Evolutionary conservation across 2,113 vertebrate genomes (phyloP), one percentile per base, ranked within the genome.

Genomic region (Notiomystis cincta): DNA sequence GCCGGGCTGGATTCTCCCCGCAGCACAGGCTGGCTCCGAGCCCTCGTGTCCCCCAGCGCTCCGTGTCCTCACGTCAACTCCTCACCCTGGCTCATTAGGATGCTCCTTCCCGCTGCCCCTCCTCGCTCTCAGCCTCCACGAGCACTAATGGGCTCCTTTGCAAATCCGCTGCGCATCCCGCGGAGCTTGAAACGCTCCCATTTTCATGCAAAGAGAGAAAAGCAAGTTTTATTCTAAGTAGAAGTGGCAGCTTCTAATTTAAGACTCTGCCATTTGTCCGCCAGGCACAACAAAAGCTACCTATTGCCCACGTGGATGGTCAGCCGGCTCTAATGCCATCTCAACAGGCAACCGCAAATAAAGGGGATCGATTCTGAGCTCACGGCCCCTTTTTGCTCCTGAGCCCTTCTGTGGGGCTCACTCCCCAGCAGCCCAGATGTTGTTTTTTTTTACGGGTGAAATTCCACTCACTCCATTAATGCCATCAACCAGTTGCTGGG

Each of bases 171-270:
- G 47, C 23, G 9, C 38, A 2, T 51, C 66, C 13, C 2, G 9
- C 9, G 6, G 62, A 53, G 82, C 92, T 70, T 11, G 6, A 23
- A 95, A 67, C 13, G 14, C 71, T 89, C 47, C 67, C 58, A 8
- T 79, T 73, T 42, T 28, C 66, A 61, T 50, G 54, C 77, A 35
- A 8, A 27, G 15, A 80, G 33, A 37, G 72, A 66, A 77, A 91
- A 90, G 80, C 65, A 75, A 81, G 85, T 62, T 64, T 95, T 33
- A 79, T 38, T 67, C 94, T 93, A 91, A 96, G 89, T 12, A 71
- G 84, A 97, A 97, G 69, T 62, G 77, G 87, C 92, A 93, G 84
- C 90, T 95, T 93, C 94, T 87, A 80, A 93, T 94, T 96, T 93
- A 94, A 93, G 93, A 65, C 70, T 48, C 11, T 19, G 27, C 38